phyloP scores from a whole-genome alignment of 2,113 vertebrate genomes.

The Upupa epops region DNA sequence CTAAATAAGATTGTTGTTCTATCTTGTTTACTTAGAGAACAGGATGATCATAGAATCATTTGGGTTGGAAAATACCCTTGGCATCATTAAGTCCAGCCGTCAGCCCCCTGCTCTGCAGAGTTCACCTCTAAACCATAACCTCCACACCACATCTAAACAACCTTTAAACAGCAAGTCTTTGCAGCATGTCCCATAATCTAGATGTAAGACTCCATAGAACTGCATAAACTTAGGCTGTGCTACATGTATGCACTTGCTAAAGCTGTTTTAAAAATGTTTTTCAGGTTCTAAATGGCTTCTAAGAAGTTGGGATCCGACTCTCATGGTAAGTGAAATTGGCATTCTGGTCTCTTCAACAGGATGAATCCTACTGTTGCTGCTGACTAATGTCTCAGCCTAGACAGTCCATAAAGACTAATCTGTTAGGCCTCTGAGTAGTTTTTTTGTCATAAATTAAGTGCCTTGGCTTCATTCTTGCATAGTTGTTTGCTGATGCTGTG shows the following conservation, averaged over 20 bases:
- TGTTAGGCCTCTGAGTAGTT: neutral
- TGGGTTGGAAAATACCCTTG: too few species aligned
- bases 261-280: constrained; percentile 64
- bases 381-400: neutral
- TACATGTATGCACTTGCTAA: neutral
- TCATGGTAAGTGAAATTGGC: constrained; percentile 81
- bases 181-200: neutral
- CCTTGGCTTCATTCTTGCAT: neutral
- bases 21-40: neutral
- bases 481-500: neutral
- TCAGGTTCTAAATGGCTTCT: constrained; percentile 96
- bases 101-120: too few species aligned
- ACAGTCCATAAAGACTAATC: neutral
- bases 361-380: neutral
- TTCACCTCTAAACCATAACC: too few species aligned
- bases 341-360: neutral
- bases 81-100: too few species aligned
- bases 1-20: neutral
- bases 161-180: neutral
- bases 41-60: neutral
- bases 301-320: constrained; percentile 93
- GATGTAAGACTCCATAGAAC: neutral
- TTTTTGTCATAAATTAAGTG: neutral
- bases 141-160: too few species aligned
- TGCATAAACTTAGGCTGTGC: neutral